phyloP scores from a whole-genome alignment of 2,113 vertebrate genomes.

The Marcusenius ussheri region DNA sequence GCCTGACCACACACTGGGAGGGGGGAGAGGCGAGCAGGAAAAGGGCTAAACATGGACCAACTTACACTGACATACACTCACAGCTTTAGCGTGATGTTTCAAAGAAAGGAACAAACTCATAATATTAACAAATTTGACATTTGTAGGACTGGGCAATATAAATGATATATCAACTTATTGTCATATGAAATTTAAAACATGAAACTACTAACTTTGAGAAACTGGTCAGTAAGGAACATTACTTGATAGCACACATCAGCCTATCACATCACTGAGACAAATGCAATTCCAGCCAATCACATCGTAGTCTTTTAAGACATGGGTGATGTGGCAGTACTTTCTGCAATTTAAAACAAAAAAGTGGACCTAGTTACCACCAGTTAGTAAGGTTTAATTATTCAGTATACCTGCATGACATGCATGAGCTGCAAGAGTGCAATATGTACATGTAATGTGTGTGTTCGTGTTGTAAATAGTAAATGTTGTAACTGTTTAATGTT shows the following conservation, averaged over 20 bases:
- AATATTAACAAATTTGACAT: background rate
- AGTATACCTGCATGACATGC: background rate
- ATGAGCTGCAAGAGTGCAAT: background rate
- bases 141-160: background rate
- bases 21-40: background rate
- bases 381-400: background rate
- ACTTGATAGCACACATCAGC: too few relatives aligned
- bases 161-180: background rate
- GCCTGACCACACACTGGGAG: background rate
- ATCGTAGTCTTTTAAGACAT: background rate
- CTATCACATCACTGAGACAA: background rate
- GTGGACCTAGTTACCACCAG: background rate
- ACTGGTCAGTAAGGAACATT: background rate
- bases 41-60: background rate
- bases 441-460: too few relatives aligned
- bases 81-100: background rate
- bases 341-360: background rate
- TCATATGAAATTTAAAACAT: background rate
- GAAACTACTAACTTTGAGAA: background rate
- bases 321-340: background rate
- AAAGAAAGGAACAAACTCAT: background rate
- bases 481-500: too few relatives aligned
- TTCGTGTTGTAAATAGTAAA: too few relatives aligned
- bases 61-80: constrained; percentile 29
- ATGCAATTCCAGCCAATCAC: background rate